Evolutionary conservation across 2,113 vertebrate species (phyloP), one percentile per base, ranked within the genome.

Genomic region (Oryzias woworae): DNA sequence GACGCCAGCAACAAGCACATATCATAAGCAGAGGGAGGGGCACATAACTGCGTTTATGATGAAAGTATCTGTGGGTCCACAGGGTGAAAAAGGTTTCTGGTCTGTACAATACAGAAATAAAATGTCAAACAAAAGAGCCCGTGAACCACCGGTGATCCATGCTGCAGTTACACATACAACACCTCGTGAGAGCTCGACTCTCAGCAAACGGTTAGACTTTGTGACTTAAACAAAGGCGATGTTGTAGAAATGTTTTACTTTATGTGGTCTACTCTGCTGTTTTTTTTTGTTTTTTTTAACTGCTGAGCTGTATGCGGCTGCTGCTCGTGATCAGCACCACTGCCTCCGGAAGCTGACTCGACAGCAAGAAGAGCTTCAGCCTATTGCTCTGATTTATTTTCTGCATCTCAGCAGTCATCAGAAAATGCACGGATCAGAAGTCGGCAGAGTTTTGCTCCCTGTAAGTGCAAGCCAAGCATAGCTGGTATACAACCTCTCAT

Each of bases 261-360:
- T 28, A 16, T 28, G 3, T 12, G 51, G 20, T 53, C 26, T 14
- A 14, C 20, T 24, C 13, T 45, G 42, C 49, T 23, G 48, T 47
- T 51, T 56, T 51, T 43, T 28, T 3, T 20, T 47, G 47, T 56
- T 51, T 43, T 28, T 3, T 20, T 20, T 20, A 20, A 14, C 20
- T 7, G 36, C 58, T 15, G 26, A n/a, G 10, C 46, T 31, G 54
- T 48, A 69, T 16, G 51, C 15, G 53, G 42, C 61, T 44, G 63
- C 63, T 15, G 36, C 31, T 50, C 45, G 48, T 61, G 62, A 80
- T 83, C 62, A 45, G 81, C 75, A 28, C 17, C 52, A 1, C 60
- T 65, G 61, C 58, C 59, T 69, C 66, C 22, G 49, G 28, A n/a
- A 64, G 82, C 84, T 83, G 82, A 88, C 68, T 80, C 78, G 20